These are phyloP conservation scores for Coreius guichenoti DNA, from an alignment of 2,797 vertebrate species.

Conservation along the genomic window DNA sequence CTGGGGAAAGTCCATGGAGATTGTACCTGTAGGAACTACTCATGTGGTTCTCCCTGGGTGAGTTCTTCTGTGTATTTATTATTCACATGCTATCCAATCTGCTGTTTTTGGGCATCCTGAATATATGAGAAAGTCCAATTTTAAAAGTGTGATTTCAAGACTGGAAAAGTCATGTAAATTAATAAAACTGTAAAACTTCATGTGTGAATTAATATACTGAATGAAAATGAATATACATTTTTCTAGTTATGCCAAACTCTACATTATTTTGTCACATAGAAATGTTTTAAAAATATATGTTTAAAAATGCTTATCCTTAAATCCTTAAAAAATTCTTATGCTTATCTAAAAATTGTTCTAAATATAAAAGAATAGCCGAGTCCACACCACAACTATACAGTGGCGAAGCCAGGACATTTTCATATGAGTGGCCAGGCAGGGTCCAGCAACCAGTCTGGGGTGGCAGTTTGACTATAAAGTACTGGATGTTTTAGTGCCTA, in stretches of 20 bases:
- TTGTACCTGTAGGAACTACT: slow-evolving; percentile 92
- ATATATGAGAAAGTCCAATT: neutral
- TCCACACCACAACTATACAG: too few relatives aligned
- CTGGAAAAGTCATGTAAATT: neutral
- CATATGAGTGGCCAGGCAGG: too few relatives aligned
- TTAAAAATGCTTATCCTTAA: neutral
- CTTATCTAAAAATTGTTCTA: too few relatives aligned
- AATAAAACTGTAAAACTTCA: neutral
- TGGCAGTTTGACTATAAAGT: neutral
- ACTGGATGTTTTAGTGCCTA: neutral
- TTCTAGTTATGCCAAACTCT: neutral
- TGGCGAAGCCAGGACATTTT: too few relatives aligned
- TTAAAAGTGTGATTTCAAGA: neutral
- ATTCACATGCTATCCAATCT: slow-evolving; percentile 3
- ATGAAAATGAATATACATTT: neutral
- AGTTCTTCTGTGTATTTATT: slow-evolving; percentile 65
- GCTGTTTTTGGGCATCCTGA: neutral
- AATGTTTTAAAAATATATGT: neutral
- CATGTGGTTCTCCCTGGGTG: slow-evolving; percentile 90
- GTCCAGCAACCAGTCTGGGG: neutral
- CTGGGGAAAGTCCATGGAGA: slow-evolving; percentile 99
- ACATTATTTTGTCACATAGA: neutral
- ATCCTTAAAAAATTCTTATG: neutral
- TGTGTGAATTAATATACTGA: neutral
- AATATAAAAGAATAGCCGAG: too few relatives aligned